These are phyloP conservation scores for Esox masquinongy DNA, from an alignment of 2,797 vertebrate species.

Conservation along the genomic window DNA sequence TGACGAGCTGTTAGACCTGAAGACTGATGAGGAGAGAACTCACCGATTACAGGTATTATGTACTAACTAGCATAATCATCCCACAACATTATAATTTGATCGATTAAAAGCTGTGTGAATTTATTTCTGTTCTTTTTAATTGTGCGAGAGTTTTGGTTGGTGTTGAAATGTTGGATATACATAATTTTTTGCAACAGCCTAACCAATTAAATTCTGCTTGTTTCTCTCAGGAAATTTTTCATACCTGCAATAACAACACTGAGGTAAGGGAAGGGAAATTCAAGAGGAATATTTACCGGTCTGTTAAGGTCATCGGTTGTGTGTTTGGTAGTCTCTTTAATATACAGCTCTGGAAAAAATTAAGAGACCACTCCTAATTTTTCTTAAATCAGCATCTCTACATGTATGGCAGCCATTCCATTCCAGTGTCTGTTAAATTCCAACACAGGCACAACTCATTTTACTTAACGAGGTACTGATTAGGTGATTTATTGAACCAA, in stretches of 20 bases:
- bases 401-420: too few relatives aligned
- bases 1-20: constrained; percentile 80
- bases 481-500: too few relatives aligned
- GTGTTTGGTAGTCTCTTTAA: background rate
- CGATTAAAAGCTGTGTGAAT: background rate
- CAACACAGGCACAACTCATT: too few relatives aligned
- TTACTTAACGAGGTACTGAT: too few relatives aligned
- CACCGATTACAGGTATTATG: constrained; percentile 73
- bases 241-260: constrained; percentile 56
- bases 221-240: constrained; percentile 61
- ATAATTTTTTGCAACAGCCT: background rate
- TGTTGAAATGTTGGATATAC: background rate
- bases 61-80: background rate
- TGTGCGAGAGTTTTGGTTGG: background rate
- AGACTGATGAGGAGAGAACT: constrained; percentile 74
- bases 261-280: constrained; percentile 49
- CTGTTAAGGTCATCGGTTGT: background rate
- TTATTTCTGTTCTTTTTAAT: background rate
- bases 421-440: too few relatives aligned
- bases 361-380: too few relatives aligned
- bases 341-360: too few relatives aligned
- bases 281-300: background rate
- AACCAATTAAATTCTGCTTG: background rate
- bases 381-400: too few relatives aligned
- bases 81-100: background rate